A percentile compares a stretch with the other conserved stretches of the same genome.
Conservation (phyloP, 2,797 vertebrate genomes). For the Apogon hyalosoma region DNA sequence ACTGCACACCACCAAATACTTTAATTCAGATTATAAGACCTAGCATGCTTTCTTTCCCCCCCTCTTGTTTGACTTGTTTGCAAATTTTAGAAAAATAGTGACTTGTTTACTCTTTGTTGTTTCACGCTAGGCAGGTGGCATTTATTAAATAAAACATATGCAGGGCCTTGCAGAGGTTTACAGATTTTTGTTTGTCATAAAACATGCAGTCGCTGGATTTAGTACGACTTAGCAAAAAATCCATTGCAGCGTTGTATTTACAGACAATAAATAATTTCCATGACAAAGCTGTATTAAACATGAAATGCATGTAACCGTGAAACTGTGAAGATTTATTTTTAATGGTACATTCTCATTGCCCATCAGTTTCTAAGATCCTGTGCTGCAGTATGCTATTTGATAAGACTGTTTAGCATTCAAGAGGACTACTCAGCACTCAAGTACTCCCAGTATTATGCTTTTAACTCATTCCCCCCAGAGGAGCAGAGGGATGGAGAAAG, state of each 20-base stretch:
- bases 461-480: conserved; percentile 76
- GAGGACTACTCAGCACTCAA: conserved; percentile 71
- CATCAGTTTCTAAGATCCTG: conserved; percentile 58
- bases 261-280: neutral
- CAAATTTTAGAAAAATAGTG: no score
- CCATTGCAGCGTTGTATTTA: neutral
- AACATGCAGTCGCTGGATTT: neutral
- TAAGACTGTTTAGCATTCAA: conserved; percentile 80
- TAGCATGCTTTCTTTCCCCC: no score
- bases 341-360: conserved; percentile 42
- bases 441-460: conserved; percentile 79
- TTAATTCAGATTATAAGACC: no score
- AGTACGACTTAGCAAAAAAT: neutral
- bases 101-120: no score
- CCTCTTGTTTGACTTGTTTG: no score
- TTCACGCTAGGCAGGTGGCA: no score
- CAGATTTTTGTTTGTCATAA: neutral
- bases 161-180: neutral
- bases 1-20: no score
- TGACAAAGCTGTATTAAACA: neutral
- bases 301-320: no score
- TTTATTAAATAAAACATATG: conserved; percentile 2
- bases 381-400: conserved; percentile 71
- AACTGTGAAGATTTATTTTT: neutral
- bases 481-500: conserved; percentile 37